Conservation (phyloP, 2,888 invertebrate species). For the Scelioninae gen. 2 region DNA sequence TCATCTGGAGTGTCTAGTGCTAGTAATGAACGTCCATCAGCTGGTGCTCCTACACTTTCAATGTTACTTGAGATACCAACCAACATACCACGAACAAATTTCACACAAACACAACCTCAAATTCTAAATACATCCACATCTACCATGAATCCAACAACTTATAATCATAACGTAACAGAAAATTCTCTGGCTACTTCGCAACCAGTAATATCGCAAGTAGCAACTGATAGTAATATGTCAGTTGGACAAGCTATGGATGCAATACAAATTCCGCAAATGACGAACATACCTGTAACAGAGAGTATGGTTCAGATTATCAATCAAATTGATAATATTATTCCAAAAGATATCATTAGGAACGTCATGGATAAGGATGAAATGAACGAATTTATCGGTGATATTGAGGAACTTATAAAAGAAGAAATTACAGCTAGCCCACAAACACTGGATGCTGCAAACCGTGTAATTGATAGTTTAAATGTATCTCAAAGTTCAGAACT, state of each 20-base stretch:
- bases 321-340: conserved; percentile 72
- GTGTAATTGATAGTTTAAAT: conserved; percentile 61
- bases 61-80: conserved; percentile 80
- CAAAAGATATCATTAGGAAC: conserved; percentile 71
- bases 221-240: conserved; percentile 44
- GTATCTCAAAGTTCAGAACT: conserved; percentile 60
- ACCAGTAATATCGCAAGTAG: conserved; percentile 8
- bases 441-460: conserved; percentile 60
- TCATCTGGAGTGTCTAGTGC: conserved; percentile 74
- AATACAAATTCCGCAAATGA: conserved; percentile 52
- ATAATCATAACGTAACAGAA: conserved; percentile 57
- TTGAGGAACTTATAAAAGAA: conserved; percentile 73
- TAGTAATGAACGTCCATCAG: conserved; percentile 78
- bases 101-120: conserved; percentile 63
- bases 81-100: conserved; percentile 70
- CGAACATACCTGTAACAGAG: conserved; percentile 65
- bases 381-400: conserved; percentile 73
- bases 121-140: conserved; percentile 13
- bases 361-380: conserved; percentile 74
- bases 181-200: conserved; percentile 57
- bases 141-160: conserved; percentile 55
- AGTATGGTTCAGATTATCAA: conserved; percentile 72
- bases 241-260: conserved; percentile 43
- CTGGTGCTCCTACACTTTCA: conserved; percentile 85
- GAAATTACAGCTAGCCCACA: conserved; percentile 71